These are phyloP conservation scores for Epiblema foenella DNA, from an alignment of 2,888 invertebrate species.

Conservation along the genomic window DNA sequence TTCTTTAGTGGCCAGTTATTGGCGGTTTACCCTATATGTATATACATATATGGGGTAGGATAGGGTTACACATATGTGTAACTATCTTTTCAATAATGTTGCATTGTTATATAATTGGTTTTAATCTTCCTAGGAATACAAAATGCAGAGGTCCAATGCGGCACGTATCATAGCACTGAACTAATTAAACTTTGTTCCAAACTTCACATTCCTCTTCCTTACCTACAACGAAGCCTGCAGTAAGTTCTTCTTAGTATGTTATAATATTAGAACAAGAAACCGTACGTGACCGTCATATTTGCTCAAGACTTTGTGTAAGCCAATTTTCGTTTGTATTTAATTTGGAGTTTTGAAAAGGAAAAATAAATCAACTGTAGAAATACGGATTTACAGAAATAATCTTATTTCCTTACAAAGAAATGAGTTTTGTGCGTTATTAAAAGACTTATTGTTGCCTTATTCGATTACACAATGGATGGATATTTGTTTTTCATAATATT, in stretches of 20 bases:
- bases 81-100: too few species aligned
- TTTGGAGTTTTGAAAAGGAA: constrained; percentile 12
- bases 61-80: too few species aligned
- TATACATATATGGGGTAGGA: too few species aligned
- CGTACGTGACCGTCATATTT: constrained; percentile 29
- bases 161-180: constrained; percentile 9
- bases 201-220: constrained; percentile 22
- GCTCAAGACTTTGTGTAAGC: constrained; percentile 18
- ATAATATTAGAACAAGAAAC: constrained; percentile 32
- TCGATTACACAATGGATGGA: too few species aligned
- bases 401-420: too few species aligned
- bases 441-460: too few species aligned
- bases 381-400: too few species aligned
- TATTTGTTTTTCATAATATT: too few species aligned
- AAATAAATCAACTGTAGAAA: background rate
- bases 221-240: background rate
- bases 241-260: constrained; percentile 9
- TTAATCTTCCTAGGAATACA: background rate
- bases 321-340: constrained; percentile 27
- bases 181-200: constrained; percentile 33
- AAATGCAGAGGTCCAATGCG: constrained; percentile 3
- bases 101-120: background rate
- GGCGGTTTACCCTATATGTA: too few species aligned
- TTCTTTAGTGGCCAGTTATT: too few species aligned
- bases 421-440: too few species aligned